Conservation (phyloP, 2,113 vertebrate genomes). For the Tragelaphus strepsiceros region DNA sequence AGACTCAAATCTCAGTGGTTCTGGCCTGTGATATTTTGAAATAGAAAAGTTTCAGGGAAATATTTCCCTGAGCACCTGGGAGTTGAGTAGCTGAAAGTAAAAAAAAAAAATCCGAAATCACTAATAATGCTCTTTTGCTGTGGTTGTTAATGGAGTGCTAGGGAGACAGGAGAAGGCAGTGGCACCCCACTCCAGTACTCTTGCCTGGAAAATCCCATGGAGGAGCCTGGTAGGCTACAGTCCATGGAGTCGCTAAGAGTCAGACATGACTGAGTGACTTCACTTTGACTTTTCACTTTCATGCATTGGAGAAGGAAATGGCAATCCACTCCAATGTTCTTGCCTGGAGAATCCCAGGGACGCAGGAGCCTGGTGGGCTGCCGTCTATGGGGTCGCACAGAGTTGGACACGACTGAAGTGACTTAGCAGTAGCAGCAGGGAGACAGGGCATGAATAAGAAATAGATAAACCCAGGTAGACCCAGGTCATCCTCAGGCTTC, state of each 20-base stretch:
- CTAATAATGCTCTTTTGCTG: constrained; percentile 22
- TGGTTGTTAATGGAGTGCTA: constrained; percentile 39
- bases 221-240: too few species aligned
- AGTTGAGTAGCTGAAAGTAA: constrained; percentile 30
- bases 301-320: too few species aligned
- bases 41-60: constrained; percentile 30
- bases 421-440: neutral
- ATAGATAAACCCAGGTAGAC: constrained; percentile 53
- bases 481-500: neutral
- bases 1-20: constrained; percentile 37
- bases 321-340: too few species aligned
- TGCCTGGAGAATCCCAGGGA: too few species aligned
- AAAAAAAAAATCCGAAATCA: constrained; percentile 42
- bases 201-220: too few species aligned
- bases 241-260: too few species aligned
- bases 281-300: too few species aligned
- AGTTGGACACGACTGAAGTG: too few species aligned
- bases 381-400: too few species aligned
- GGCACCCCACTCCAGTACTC: too few species aligned
- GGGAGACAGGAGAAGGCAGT: neutral
- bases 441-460: constrained; percentile 45
- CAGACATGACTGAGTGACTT: too few species aligned
- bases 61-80: constrained; percentile 50
- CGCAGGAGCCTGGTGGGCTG: too few species aligned
- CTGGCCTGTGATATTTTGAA: constrained; percentile 56